Percentiles rank a stretch among this genome's conserved stretches.
Evolutionary conservation across 2,113 vertebrate genomes (phyloP).

Genomic region (Anolis carolinensis): DNA sequence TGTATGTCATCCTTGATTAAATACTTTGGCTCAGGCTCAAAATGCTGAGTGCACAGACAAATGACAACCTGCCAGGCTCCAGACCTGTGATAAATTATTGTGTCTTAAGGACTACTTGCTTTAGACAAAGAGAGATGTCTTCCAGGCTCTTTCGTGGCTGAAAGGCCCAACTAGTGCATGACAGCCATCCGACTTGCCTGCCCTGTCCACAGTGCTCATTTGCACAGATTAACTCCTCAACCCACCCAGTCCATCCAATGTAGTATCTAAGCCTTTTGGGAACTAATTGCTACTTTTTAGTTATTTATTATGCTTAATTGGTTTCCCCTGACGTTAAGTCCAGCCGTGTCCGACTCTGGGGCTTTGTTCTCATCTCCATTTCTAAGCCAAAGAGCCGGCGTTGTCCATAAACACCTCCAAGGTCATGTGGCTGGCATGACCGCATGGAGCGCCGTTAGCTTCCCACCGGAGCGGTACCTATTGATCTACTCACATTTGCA

Average conservation of each 20-base stretch:
- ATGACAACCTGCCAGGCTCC: constrained; percentile 15
- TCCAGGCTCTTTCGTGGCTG: background rate
- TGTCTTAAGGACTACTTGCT: constrained; percentile 10
- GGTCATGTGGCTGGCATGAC: no score
- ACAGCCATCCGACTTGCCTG: background rate
- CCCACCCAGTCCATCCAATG: background rate
- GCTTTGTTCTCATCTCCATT: no score
- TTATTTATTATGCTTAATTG: no score
- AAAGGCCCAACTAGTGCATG: background rate
- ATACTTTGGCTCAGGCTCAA: constrained; percentile 10
- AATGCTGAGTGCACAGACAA: constrained; percentile 15
- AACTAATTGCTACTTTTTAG: background rate
- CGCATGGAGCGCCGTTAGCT: no score
- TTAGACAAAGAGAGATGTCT: constrained; percentile 10
- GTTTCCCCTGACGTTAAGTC: no score
- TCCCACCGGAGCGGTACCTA: no score
- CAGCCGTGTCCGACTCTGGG: no score
- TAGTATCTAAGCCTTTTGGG: background rate
- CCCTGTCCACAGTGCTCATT: background rate
- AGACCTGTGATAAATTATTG: background rate
- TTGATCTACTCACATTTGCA: no score
- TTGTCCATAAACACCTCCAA: no score
- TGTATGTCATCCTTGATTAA: constrained; percentile 36
- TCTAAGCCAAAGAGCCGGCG: no score
- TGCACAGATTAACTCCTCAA: background rate